These are phyloP conservation scores for Muscina levida DNA, from an alignment of 2,888 invertebrate species.

Conservation along the genomic window DNA sequence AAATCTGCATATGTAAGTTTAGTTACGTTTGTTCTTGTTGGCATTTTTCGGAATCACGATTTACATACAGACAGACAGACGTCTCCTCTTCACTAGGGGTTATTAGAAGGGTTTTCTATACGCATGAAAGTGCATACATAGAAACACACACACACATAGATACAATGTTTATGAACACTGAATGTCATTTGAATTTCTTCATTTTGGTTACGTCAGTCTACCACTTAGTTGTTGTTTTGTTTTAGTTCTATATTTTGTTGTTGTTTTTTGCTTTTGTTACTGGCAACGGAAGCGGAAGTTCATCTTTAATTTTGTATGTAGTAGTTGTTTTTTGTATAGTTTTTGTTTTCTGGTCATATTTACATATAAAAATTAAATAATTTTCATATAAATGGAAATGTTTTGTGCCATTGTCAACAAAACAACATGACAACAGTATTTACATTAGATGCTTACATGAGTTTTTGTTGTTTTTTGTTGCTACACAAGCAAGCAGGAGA, in stretches of 20 bases:
- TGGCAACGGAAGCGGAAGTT: conserved; percentile 19
- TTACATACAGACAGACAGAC: neutral
- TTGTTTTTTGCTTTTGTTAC: neutral
- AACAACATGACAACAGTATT: too few relatives aligned
- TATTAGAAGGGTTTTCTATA: neutral
- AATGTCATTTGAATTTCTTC: neutral
- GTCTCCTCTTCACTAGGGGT: neutral
- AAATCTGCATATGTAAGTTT: conserved; percentile 40
- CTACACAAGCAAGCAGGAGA: too few relatives aligned
- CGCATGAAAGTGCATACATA: too few relatives aligned
- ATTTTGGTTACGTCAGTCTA: conserved; percentile 5
- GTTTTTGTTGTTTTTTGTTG: too few relatives aligned
- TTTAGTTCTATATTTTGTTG: neutral
- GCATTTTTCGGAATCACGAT: conserved; percentile 5
- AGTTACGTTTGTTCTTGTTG: conserved; percentile 14
- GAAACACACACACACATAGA: too few relatives aligned
- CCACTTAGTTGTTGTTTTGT: neutral
- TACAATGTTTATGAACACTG: too few relatives aligned
- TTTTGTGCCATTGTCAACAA: conserved; percentile 48
- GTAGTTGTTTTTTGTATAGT: neutral
- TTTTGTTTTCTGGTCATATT: conserved; percentile 32
- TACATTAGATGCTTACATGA: too few relatives aligned
- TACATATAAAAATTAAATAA: conserved; percentile 58
- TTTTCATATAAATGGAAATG: conserved; percentile 52
- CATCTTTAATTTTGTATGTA: conserved; percentile 2